A percentile compares a stretch with the other conserved stretches of the same genome.
These are phyloP conservation scores for Phyto melanocephala DNA, from an alignment of 2,888 invertebrate genomes.

Conservation along the genomic window DNA sequence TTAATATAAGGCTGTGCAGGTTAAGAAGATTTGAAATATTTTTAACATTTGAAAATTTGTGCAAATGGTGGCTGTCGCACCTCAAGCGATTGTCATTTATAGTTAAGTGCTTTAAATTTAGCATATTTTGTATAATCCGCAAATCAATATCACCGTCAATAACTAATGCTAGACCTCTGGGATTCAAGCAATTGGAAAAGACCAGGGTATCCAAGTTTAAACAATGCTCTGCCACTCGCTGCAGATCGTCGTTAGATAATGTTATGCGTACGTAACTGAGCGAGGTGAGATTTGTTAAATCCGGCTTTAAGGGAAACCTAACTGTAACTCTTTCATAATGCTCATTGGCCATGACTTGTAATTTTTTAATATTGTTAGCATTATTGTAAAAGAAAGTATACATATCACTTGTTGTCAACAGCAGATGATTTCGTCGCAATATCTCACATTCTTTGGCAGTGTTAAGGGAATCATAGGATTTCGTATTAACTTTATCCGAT, in stretches of 20 bases:
- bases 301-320: too few relatives aligned
- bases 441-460: neutral
- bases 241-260: neutral
- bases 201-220: neutral
- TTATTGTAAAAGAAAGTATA: neutral
- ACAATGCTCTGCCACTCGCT: neutral
- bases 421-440: neutral
- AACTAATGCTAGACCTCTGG: neutral
- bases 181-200: neutral
- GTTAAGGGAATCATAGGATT: neutral
- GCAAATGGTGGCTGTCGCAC: neutral
- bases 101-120: neutral
- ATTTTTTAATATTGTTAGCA: neutral
- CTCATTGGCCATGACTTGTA: neutral
- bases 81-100: neutral
- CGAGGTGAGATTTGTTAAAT: neutral
- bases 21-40: neutral
- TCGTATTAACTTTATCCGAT: neutral
- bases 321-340: too few relatives aligned
- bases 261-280: neutral
- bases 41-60: neutral
- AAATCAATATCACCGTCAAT: neutral
- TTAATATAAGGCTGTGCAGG: neutral
- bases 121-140: neutral
- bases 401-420: neutral